A percentile compares a stretch with the other conserved stretches of the same genome.
These are phyloP conservation scores for Torymus texanus DNA, from an alignment of 2,888 invertebrate species.

Conservation along the genomic window DNA sequence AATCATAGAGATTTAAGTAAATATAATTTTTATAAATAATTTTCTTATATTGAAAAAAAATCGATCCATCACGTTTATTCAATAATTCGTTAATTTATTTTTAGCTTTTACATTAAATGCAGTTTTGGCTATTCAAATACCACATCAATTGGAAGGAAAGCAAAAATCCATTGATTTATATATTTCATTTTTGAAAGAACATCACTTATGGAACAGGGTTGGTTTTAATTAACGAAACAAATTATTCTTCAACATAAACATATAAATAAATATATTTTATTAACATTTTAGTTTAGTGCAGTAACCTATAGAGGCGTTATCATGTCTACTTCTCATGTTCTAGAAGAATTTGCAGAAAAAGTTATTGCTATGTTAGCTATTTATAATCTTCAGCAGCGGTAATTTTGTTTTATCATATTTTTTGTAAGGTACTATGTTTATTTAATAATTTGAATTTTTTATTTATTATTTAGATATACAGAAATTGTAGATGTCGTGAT, in stretches of 20 bases:
- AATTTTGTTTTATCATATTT: conserved; percentile 49
- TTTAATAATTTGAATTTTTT: too few relatives aligned
- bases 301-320: conserved; percentile 75
- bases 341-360: conserved; percentile 88
- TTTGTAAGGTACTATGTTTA: background rate
- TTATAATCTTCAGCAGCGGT: conserved; percentile 80
- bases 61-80: background rate
- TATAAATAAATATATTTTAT: background rate
- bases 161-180: conserved; percentile 87
- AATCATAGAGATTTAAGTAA: conserved; percentile 74
- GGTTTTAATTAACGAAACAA: conserved; percentile 46
- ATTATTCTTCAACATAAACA: background rate
- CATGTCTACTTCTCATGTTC: conserved; percentile 78
- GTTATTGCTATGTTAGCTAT: conserved; percentile 85
- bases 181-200: conserved; percentile 84
- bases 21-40: conserved; percentile 26
- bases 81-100: conserved; percentile 43
- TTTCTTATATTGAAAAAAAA: background rate
- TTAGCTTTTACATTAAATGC: conserved; percentile 70
- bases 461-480: conserved; percentile 60
- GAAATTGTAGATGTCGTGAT: conserved; percentile 68
- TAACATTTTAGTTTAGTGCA: conserved; percentile 73
- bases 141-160: conserved; percentile 92
- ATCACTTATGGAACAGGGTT: conserved; percentile 82
- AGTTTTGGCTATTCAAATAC: conserved; percentile 85